Base-by-base conservation (phyloP, 2,797 vertebrate genomes). In the Ptychadena robeensis region DNA sequence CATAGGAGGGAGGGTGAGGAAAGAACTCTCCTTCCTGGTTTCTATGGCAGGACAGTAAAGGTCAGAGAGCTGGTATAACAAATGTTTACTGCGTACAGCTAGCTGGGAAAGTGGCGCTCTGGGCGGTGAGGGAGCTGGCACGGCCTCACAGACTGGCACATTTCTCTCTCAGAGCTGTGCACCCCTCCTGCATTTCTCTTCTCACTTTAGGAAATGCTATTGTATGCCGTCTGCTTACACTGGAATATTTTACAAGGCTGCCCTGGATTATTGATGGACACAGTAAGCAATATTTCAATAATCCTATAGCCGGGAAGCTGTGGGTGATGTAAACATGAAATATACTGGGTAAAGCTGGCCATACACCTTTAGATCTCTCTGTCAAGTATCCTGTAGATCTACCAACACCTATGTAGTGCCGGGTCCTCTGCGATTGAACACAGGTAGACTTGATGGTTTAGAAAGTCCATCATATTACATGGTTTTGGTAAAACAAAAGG, bases 1-100 rank as follows among this genome's bases (percentile, higher is more conserved):
- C 32, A 38, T 76, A 63, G 37, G 38, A 65, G 61, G 73, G 74
- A 78, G 35, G 67, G 69, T 31, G 37, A n/a, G 40, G 11, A 53
- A 9, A 64, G 12, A 68, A 44, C 40, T 74, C 70, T 34, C 28
- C 71, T 75, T 84, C 77, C 64, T 76, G 83, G 83, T 81, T 80
- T 85, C 78, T 80, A 81, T 76, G 66, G 83, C 48, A 85, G 38
- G 12, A 53, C 57, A 71, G 37, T 76, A 71, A 85, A 85, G 83
- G 83, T 85, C 72, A 85, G 78, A 85, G 37, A 35, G 1, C 34
- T 76, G 77, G 37, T 35, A 64, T 53, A 35, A 74, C 37, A 75
- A 80, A 80, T 85, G 65, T 75, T 80, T 80, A 74, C 44, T 80
- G 35, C 61, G 35, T 28, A 9, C 9, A 71, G 48, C 48, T 15